A percentile compares a stretch with the other conserved stretches of the same genome.
These are phyloP conservation scores for Lipotes vexillifer DNA, from an alignment of 2,113 vertebrate genomes.

Conservation along the genomic window DNA sequence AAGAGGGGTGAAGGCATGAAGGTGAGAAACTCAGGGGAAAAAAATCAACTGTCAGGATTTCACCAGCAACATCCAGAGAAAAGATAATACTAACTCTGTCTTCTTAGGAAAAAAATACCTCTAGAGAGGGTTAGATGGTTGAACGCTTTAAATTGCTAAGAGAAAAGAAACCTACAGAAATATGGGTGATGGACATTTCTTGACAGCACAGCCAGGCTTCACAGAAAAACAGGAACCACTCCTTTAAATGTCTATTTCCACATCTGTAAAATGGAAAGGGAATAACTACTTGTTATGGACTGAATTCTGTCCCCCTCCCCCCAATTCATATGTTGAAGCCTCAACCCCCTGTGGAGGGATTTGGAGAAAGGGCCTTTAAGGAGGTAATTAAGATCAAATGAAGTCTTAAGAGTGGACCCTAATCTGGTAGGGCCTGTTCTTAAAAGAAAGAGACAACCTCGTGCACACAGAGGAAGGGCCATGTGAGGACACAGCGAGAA, in stretches of 20 bases:
- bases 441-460: neutral
- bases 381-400: neutral
- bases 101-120: neutral
- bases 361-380: neutral
- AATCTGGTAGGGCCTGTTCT: neutral
- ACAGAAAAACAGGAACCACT: neutral
- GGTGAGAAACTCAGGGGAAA: neutral
- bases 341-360: neutral
- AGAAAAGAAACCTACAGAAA: neutral
- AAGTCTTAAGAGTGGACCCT: neutral
- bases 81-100: neutral
- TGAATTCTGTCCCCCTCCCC: neutral
- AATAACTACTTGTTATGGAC: neutral
- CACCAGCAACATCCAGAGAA: neutral
- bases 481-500: neutral
- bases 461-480: neutral
- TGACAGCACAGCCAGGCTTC: neutral
- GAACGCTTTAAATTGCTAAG: neutral
- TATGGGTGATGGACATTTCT: neutral
- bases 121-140: neutral
- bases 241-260: neutral
- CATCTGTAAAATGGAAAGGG: neutral
- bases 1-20: neutral
- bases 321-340: neutral
- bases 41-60: neutral